These are phyloP conservation scores for Oncorhynchus mykiss DNA, from an alignment of 2,113 vertebrate genomes.

Conservation along the genomic window DNA sequence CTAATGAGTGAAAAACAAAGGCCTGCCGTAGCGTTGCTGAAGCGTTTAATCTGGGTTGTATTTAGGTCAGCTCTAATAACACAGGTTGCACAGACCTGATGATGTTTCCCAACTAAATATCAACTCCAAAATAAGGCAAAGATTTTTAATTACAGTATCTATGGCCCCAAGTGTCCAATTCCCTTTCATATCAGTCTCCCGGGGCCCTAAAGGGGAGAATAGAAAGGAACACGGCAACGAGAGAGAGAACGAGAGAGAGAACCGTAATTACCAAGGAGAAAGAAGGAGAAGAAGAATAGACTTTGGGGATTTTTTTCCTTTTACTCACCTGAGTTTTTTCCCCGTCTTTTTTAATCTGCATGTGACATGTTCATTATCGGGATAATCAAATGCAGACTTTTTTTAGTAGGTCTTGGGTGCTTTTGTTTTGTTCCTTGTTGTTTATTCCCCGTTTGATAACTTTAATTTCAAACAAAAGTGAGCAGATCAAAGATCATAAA, in stretches of 20 bases:
- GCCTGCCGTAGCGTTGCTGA: constrained; percentile 36
- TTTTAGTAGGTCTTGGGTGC: constrained; percentile 44
- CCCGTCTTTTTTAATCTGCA: constrained; percentile 53
- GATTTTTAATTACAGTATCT: constrained; percentile 77
- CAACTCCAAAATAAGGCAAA: constrained; percentile 60
- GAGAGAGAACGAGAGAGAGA: constrained; percentile 4
- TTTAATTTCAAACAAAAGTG: constrained; percentile 79
- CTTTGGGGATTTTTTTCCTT: constrained; percentile 34
- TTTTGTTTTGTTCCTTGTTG: constrained; percentile 65
- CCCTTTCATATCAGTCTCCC: constrained; percentile 78
- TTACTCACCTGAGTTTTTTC: constrained; percentile 1
- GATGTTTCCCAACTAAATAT: constrained; percentile 74
- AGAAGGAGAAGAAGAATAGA: constrained; percentile 55
- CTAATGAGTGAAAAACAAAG: constrained; percentile 74
- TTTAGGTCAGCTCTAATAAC: constrained; percentile 79
- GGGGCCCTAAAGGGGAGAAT: constrained; percentile 64
- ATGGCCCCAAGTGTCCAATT: constrained; percentile 78
- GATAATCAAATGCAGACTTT: constrained; percentile 77
- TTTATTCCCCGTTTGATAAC: constrained; percentile 75
- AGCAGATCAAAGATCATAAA: constrained; percentile 76
- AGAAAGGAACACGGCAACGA: constrained; percentile 51
- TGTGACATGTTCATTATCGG: constrained; percentile 79
- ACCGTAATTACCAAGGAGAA: constrained; percentile 71
- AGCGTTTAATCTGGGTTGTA: constrained; percentile 71
- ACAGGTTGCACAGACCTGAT: constrained; percentile 59